Percentiles rank a stretch among this genome's conserved stretches.
Conservation (phyloP, 2,888 invertebrate species). For the Machimus rusticus region DNA sequence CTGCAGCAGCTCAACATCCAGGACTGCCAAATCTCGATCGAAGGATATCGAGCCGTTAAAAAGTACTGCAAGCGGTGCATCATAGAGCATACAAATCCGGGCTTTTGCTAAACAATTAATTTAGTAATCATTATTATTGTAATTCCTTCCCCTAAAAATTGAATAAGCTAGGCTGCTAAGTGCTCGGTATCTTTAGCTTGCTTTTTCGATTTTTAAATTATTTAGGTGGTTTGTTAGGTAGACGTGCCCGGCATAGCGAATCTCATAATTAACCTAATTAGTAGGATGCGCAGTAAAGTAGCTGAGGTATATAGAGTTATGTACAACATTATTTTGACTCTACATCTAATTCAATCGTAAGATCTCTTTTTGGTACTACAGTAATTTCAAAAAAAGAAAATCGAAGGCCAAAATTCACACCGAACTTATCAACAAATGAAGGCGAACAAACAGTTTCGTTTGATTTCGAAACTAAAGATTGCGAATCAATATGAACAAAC, state of each 20-base stretch:
- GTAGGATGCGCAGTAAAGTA: background rate
- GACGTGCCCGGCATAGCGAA: background rate
- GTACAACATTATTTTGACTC: background rate
- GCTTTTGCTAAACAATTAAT: conserved; percentile 71
- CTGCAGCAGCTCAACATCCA: conserved; percentile 92
- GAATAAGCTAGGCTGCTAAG: background rate
- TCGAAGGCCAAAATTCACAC: too few relatives aligned
- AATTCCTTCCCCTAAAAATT: background rate
- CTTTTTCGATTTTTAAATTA: background rate
- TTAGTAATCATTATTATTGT: background rate
- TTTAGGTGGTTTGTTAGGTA: background rate
- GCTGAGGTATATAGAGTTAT: background rate
- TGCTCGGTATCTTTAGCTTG: background rate
- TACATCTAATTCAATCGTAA: background rate
- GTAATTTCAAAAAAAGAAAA: background rate
- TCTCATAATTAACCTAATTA: background rate
- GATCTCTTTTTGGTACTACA: background rate
- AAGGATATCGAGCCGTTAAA: conserved; percentile 90
- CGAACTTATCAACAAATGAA: too few relatives aligned
- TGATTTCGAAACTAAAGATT: too few relatives aligned
- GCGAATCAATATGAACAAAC: too few relatives aligned
- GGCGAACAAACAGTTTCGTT: too few relatives aligned
- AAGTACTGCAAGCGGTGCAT: conserved; percentile 91
- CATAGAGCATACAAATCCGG: conserved; percentile 94
- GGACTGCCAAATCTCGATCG: conserved; percentile 87